Evolutionary conservation across 2,797 vertebrate species (phyloP), one percentile per base, ranked within the genome.

Genomic region (Cacajao melanocephalus): DNA sequence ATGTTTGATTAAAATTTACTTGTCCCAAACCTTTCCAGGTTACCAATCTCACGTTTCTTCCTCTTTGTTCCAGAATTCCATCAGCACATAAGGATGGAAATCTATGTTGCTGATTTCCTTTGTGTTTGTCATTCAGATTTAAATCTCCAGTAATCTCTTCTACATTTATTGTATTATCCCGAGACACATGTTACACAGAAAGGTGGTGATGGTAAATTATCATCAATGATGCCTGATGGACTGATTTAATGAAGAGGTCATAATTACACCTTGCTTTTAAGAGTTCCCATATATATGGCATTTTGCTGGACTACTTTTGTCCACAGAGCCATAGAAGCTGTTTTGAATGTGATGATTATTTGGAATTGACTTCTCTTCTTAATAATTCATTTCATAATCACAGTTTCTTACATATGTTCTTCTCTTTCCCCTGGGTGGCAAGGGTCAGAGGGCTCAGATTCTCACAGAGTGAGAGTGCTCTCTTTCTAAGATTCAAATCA

Each of bases 401-500:
- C 4, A 15, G 10, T 70, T 50, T 87, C 50, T 95, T 96, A 64
- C 44, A 52, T 75, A 81, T 76, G 82, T 83, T 67, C 41, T 97
- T 96, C 79, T 87, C 72, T 55, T 58, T 90, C 96, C 92, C 82
- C 61, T 95, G 88, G 39, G 67, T 92, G 87, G 92, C 52, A 84
- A 64, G 80, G 97, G 97, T 98, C 79, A 98, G 95, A 96, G 28
- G 44, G 96, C 75, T 73, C 24, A 0, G 92, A 90, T 78, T 84
- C 26, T 87, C 86, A 52, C 72, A 28, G 3, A 82, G n/a, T 79
- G 95, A 93, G 50, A 94, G 33, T 0, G 2, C 33, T 96, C 50
- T 70, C 70, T 92, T 88, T 48, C 76, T 96, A 39, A 30, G 58
- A 93, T 58, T 98, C 86, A 75, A 94, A 84, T 46, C 17, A 0